Evolutionary conservation across 2,888 invertebrate species (phyloP), one percentile per base, ranked within the genome.

Genomic region (Pyrocoelia pectoralis): DNA sequence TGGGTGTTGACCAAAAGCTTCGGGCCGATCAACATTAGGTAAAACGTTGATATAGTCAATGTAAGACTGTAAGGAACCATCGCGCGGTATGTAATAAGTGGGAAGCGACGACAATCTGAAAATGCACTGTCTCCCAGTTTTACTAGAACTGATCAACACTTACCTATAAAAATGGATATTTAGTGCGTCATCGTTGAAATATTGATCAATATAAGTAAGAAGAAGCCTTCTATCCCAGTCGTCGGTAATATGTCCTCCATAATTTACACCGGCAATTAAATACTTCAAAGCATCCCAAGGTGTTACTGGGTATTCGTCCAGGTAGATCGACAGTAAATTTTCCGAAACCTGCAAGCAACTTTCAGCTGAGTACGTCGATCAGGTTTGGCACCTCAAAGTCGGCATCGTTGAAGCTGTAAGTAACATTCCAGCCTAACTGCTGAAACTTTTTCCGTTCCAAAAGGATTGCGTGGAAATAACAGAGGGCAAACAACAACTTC

Each of bases 281-380:
- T 94, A 95, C 71, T 94, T 93, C 50, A 95, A 81, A 0, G 95
- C 94, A 73, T 94, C 94, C 94, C 94, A 95, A 1, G 95, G 95
- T 0, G 94, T 94, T 10, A 90, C 89, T 6, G 77, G 74, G 79
- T 95, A 95, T 75, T 94, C 93, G 73, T 94, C 92, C 56, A 95
- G 81, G 78, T 95, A 95, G 54, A 92, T 89, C 12, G 89, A 87
- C 10, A 96, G 80, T 8, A 95, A 80, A 76, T 91, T 91, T 81
- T 94, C 94, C 0, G 95, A 93, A 0, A 91, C 88, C 89, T 90
- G 71, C 0, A 58, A 38, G 4, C 24, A 6, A 24, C 24, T 33
- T n/a, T n/a, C 9, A 33, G 41, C 5, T 24, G 24, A 24, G 24
- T 24, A 24, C 24, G 4, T 6, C 24, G 6, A 24, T 4, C 18